Evolutionary conservation across 1,140 invertebrate species (phyloP).

Genomic region (Orchesella cincta): DNA sequence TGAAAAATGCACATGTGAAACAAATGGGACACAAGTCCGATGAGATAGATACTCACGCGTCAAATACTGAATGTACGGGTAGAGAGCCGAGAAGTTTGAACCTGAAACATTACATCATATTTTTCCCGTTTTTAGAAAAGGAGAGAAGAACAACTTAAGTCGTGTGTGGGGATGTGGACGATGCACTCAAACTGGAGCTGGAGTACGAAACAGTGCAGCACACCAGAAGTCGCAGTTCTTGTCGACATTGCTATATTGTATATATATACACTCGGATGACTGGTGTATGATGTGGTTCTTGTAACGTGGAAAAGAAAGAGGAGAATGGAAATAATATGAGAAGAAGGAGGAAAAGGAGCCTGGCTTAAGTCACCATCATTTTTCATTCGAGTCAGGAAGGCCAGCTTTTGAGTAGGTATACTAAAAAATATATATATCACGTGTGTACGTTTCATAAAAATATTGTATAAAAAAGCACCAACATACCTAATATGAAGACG

Average conservation of each 20-base stretch:
- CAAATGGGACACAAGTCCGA: slow-evolving; percentile 34
- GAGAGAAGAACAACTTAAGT: not conserved
- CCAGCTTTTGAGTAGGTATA: not conserved
- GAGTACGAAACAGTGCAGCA: not conserved
- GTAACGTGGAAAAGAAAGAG: not conserved
- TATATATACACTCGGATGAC: not conserved
- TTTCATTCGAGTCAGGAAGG: slow-evolving; percentile 44
- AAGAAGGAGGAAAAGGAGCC: not conserved
- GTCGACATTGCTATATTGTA: not conserved
- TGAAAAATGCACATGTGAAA: slow-evolving; percentile 44
- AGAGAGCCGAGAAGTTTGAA: slow-evolving; percentile 65
- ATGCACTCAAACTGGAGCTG: not conserved
- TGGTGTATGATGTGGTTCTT: not conserved
- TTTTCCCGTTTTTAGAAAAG: slow-evolving; percentile 24
- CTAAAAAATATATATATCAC: too few relatives aligned
- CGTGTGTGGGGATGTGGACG: not conserved
- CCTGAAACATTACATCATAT: slow-evolving; percentile 59
- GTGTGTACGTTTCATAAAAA: too few relatives aligned
- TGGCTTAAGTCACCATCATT: slow-evolving; percentile 51
- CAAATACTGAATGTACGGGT: slow-evolving; percentile 68
- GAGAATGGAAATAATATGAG: slow-evolving; percentile 21
- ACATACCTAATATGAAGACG: too few relatives aligned
- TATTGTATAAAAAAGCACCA: too few relatives aligned
- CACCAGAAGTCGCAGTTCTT: not conserved
- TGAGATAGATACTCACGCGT: slow-evolving; percentile 63